phyloP scores from a whole-genome alignment of 2,113 vertebrate genomes.

The Heterocephalus glaber region DNA sequence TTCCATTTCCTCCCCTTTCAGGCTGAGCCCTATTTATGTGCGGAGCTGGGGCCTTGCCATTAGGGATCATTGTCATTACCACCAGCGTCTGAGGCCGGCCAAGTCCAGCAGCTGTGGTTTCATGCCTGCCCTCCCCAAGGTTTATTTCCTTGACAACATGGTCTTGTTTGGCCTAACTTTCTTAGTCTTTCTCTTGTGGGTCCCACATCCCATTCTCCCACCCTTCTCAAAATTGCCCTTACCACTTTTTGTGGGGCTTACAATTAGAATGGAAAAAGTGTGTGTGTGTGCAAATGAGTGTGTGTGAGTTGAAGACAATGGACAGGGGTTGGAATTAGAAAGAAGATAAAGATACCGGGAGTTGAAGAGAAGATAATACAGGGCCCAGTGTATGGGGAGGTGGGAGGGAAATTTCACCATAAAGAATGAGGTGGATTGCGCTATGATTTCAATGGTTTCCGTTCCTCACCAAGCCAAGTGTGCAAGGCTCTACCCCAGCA shows the following conservation, averaged over 20 bases:
- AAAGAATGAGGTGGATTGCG: conserved; percentile 44
- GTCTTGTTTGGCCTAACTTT: conserved; percentile 85
- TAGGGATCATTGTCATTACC: conserved; percentile 86
- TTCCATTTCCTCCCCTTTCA: conserved; percentile 90
- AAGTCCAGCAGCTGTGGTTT: conserved; percentile 92
- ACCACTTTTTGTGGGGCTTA: conserved; percentile 61
- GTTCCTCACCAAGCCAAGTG: background rate
- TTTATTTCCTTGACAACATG: conserved; percentile 91
- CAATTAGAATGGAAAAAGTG: conserved; percentile 30
- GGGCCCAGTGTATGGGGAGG: background rate
- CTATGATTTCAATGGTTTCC: conserved; percentile 51
- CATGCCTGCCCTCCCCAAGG: conserved; percentile 86
- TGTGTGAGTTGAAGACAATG: background rate
- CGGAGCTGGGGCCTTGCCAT: conserved; percentile 88
- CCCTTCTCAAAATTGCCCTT: conserved; percentile 67
- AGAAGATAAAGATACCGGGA: conserved; percentile 46
- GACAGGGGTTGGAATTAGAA: background rate
- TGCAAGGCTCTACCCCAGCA: conserved; percentile 57
- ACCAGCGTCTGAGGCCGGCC: conserved; percentile 85
- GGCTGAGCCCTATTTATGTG: conserved; percentile 87
- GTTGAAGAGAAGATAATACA: background rate
- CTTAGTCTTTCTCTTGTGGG: conserved; percentile 27
- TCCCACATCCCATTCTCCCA: background rate
- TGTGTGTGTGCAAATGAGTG: background rate
- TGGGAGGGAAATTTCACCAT: background rate